Conservation (phyloP, 2,888 invertebrate genomes). For the Hydroisotoma schaefferi region DNA sequence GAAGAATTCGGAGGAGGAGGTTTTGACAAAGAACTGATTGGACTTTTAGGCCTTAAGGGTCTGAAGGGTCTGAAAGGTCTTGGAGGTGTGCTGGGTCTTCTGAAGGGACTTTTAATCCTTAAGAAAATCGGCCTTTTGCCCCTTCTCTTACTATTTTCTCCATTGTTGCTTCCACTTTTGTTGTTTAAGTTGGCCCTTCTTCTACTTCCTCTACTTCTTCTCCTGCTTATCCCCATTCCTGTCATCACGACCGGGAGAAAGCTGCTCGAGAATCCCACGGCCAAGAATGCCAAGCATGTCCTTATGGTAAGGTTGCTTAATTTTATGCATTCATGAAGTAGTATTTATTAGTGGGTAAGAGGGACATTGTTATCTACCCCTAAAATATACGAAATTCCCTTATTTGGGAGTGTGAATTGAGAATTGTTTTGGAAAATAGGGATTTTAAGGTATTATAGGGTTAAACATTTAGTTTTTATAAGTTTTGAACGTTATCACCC, state of each 20-base stretch:
- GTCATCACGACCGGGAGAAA: conserved; percentile 24
- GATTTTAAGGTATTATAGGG: too few species aligned
- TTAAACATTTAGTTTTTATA: too few species aligned
- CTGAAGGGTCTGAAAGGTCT: conserved; percentile 36
- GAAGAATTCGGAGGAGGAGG: conserved; percentile 33
- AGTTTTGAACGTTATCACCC: too few species aligned
- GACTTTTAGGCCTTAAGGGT: conserved; percentile 34
- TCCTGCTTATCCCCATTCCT: conserved; percentile 36
- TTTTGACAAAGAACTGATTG: conserved; percentile 35
- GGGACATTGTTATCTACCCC: too few species aligned
- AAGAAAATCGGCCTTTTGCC: conserved; percentile 28
- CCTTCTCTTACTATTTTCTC: conserved; percentile 16
- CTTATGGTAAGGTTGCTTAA: not conserved
- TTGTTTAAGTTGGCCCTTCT: conserved; percentile 23
- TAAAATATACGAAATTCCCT: too few species aligned
- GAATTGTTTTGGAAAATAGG: too few species aligned
- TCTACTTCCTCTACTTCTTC: conserved; percentile 24
- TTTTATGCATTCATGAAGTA: too few species aligned
- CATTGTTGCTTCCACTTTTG: conserved; percentile 25
- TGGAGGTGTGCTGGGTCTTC: conserved; percentile 14
- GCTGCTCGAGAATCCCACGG: not conserved
- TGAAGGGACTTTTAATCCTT: conserved; percentile 28
- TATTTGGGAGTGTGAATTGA: too few species aligned
- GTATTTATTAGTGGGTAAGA: too few species aligned
- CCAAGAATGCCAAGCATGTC: not conserved